These are phyloP conservation scores for Caretta caretta DNA, from an alignment of 2,113 vertebrate genomes.

Conservation along the genomic window DNA sequence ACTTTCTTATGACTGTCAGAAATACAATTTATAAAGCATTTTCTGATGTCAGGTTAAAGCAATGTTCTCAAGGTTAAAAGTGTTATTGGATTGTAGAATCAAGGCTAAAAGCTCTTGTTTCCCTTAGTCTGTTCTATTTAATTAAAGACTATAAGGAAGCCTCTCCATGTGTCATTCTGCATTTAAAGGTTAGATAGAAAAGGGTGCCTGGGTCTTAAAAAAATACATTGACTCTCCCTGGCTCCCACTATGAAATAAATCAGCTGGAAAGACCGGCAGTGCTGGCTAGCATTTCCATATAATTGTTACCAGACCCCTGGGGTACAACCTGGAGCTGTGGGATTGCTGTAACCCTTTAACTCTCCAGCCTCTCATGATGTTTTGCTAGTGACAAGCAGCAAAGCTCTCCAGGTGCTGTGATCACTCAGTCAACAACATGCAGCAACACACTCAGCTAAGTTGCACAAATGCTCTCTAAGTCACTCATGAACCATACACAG, in stretches of 20 bases:
- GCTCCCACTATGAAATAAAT: fast-evolving
- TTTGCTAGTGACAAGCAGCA: too few relatives aligned
- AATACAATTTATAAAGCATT: not conserved
- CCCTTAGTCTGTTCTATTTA: not conserved
- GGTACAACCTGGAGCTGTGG: too few relatives aligned
- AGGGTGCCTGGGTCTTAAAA: not conserved
- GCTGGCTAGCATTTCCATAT: not conserved
- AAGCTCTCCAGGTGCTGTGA: too few relatives aligned
- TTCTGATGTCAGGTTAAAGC: not conserved
- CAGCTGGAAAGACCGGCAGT: not conserved
- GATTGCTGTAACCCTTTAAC: too few relatives aligned
- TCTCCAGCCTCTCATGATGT: too few relatives aligned
- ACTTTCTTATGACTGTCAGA: not conserved
- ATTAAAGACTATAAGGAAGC: not conserved
- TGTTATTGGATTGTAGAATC: fast-evolving
- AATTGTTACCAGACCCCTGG: too few relatives aligned
- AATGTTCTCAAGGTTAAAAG: not conserved
- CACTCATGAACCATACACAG: too few relatives aligned
- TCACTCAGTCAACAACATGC: too few relatives aligned
- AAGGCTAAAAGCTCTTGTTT: not conserved
- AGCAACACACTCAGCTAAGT: too few relatives aligned
- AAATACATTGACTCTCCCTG: not conserved
- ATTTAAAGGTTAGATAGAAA: not conserved
- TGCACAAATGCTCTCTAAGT: too few relatives aligned
- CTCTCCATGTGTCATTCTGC: fast-evolving